Base-by-base conservation (phyloP, 2,888 invertebrate species). In the Fragum whitleyi region DNA sequence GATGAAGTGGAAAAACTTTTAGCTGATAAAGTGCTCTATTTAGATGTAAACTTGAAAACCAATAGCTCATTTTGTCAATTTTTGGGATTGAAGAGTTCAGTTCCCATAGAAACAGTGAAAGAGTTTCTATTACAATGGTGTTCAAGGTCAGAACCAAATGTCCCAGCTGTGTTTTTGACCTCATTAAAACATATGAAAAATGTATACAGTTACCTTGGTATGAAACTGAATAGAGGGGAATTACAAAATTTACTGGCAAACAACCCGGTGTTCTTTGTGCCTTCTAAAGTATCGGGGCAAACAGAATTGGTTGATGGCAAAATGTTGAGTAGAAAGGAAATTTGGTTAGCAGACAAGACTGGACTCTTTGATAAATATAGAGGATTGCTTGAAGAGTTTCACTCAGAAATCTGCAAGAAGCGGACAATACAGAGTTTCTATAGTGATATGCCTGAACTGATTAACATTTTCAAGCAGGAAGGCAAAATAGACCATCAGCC, bases 281-380 rank as follows among this genome's bases (percentile, higher is more conserved):
- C 92, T 14, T 51, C 62, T 16, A 26, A 53, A n/a, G 21, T 36
- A 9, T n/a, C 21, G 14, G 51, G 65, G 21, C 26, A 47, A 47
- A 23, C 55, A 19, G 26, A 68, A 16, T 71, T 85, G 21, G 73
- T 88, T 0, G 71, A 79, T 55, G 91, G 92, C 5, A 76, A 75
- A 69, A 90, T 92, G 90, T 59, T 91, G 59, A 82, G 67, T 3
- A 61, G 88, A 42, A 73, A 86, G 11, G 92, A 93, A 80, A 87
- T 93, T 11, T 92, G 93, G 89, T 90, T 93, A 90, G 62, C 79
- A 5, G 93, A 93, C 65, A 87, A 79, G 5, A 91, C 91, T 1
- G 87, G 88, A 11, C 85, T 93, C 29, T 91, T 93, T 76, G 57
- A 71, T 42, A 91, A 91, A 73, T 85, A 91, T 69, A 71, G 79